Base-by-base conservation (phyloP, 1,140 invertebrate genomes). In the Drosophila ironensis region DNA sequence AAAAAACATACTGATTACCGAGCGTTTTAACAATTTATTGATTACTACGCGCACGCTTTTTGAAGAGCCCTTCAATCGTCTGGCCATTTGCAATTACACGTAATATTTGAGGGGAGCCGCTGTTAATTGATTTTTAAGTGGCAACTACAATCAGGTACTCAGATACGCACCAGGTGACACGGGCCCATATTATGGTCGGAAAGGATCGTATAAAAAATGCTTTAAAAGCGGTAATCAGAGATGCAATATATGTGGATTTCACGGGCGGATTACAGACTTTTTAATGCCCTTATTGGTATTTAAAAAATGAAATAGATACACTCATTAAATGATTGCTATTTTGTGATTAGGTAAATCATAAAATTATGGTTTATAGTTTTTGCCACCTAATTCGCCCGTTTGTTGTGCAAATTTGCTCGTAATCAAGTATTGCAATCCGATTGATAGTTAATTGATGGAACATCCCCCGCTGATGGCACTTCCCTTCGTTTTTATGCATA, bases 81-180 rank as follows among this genome's bases (percentile, higher is more conserved):
- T 44, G 50, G 63, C 53, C 57, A 50, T 57, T 71, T 42, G 51
- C 30, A 3, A 33, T 33, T 33, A 33, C 30, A 33, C 6, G 14
- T 42, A 61, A 53, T 72, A 53, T 68, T 72, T 78, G 27, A 30
- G 35, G 22, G 24, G 38, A 60, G 50, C 48, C 51, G 37, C 20
- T 63, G 60, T 82, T 81, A 81, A 81, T 81, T 82, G 68, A 82
- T 77, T 77, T 82, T 84, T 84, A 77, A 82, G 78, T 82, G 77
- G 30, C 54, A 42, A 70, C 38, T 60, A 38, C 66, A 57, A 50
- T 69, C 64, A 69, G 52, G 56, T 41, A 27, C 54, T 57, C 48
- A 5, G 27, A 9, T 33, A 44, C 22, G 60, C 60, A 69, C 56
- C 66, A 69, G 51, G 64, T 69, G 66, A 70, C 57, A 56, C 11